Evolutionary conservation across 1,140 invertebrate genomes (phyloP).

Genomic region (Paraescarpia echinospica): DNA sequence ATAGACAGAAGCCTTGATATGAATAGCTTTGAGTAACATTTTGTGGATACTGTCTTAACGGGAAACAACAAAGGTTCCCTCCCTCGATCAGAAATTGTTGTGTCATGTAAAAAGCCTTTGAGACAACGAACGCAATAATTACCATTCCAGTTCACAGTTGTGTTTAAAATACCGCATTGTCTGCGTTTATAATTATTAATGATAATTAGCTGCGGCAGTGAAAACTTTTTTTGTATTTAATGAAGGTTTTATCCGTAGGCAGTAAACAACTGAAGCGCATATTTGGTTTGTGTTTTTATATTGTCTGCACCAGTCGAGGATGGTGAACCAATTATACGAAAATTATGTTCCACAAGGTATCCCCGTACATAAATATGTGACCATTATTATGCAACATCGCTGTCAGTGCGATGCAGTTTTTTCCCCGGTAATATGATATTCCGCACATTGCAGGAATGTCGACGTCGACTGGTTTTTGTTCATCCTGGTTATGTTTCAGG

Average conservation of each 20-base stretch:
- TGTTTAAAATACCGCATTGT: not conserved
- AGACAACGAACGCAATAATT: not conserved
- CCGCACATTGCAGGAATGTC: not conserved
- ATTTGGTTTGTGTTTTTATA: not conserved
- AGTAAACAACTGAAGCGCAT: not conserved
- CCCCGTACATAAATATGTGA: not conserved
- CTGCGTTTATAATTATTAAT: not conserved
- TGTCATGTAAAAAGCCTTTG: not conserved
- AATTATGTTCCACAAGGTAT: not conserved
- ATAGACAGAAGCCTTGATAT: no score
- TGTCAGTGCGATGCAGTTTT: not conserved
- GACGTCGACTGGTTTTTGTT: not conserved
- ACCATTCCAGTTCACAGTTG: not conserved
- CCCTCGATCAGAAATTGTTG: not conserved
- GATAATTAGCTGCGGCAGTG: not conserved
- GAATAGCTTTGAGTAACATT: no score
- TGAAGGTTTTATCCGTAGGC: not conserved
- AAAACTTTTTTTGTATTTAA: not conserved
- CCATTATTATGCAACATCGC: not conserved
- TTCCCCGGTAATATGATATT: not conserved
- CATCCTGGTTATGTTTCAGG: no score
- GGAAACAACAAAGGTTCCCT: not conserved
- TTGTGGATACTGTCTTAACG: no score
- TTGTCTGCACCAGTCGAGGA: not conserved
- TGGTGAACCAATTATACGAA: not conserved